Percentiles rank a stretch among this genome's conserved stretches.
Conservation (phyloP, 1,140 invertebrate species). For the Atopsyche davidsoni region DNA sequence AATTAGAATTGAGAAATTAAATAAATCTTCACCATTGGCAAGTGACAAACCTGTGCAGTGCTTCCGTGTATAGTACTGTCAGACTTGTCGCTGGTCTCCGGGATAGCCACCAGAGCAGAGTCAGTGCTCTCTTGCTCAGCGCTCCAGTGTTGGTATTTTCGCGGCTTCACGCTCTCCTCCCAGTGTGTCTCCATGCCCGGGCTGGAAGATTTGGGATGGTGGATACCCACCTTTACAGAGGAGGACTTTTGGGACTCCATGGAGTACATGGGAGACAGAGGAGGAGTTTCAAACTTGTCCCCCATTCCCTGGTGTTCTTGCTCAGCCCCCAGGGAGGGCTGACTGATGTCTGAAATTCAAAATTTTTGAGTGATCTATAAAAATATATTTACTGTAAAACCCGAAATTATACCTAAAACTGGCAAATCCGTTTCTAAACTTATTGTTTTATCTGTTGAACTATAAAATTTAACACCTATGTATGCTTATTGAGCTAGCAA, state of each 20-base stretch:
- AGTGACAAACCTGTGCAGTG: constrained; percentile 53
- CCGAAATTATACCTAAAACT: no score
- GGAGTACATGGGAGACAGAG: constrained; percentile 47
- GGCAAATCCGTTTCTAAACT: no score
- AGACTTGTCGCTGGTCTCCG: constrained; percentile 76
- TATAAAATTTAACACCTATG: no score
- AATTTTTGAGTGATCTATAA: constrained; percentile 2
- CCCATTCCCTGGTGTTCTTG: constrained; percentile 44
- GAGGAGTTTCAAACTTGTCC: constrained; percentile 45
- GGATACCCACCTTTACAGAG: constrained; percentile 32
- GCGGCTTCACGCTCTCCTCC: constrained; percentile 53
- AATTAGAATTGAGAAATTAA: no score
- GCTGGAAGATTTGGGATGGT: constrained; percentile 40
- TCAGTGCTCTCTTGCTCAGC: constrained; percentile 78
- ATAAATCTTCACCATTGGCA: no score
- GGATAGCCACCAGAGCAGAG: constrained; percentile 79
- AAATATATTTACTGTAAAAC: no score
- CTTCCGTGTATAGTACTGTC: constrained; percentile 73
- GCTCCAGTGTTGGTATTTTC: constrained; percentile 59
- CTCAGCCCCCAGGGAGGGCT: constrained; percentile 64
- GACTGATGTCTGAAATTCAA: constrained; percentile 59
- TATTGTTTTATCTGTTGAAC: no score
- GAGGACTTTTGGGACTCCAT: constrained; percentile 41
- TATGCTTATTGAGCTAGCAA: no score
- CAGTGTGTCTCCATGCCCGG: constrained; percentile 63